Base-by-base conservation (phyloP, 2,797 vertebrate genomes). In the Lophotriccus pileatus region DNA sequence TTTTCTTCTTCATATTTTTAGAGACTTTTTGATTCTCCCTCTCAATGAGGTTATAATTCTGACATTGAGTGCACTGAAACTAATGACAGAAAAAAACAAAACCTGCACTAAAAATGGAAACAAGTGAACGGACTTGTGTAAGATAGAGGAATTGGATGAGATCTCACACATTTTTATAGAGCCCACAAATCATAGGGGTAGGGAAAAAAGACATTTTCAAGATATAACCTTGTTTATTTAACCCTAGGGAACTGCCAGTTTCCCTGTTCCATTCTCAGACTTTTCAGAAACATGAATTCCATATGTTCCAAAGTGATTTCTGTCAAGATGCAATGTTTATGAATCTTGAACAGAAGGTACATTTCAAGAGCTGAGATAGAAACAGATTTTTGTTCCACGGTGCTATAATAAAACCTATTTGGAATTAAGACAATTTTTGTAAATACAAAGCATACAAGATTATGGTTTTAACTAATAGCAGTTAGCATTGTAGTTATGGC, bases 291-390 rank as follows among this genome's bases (percentile, higher is more conserved):
- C 23, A 16, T 14, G 20, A 32, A 79, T 93, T 89, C 92, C 86
- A 62, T 46, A n/a, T 89, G 64, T 67, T 94, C 43, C 1, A 19
- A 90, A 90, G 78, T 70, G 62, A 77, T 60, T 76, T 89, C 86
- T 95, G 82, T 96, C 94, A 96, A 93, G 62, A 94, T 73, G n/a
- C 14, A 50, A 68, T 59, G 91, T 94, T 93, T 94, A 56, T 80
- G 77, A 91, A 86, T 87, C 83, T 93, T 68, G 60, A 87, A 81
- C 75, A 77, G 30, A 30, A 32, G 43, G 58, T 52, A 89, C 20
- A 43, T 20, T 93, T 83, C 59, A 78, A 47, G 84, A 87, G 49
- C 43, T 95, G 56, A 15, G 79, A 43, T 28, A 84, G 47, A 88
- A 95, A 89, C 23, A 91, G 64, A 86, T 28, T 74, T 76, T 75